These are phyloP conservation scores for Drosophila nigrodunni DNA, from an alignment of 1,140 invertebrate species.

Conservation along the genomic window DNA sequence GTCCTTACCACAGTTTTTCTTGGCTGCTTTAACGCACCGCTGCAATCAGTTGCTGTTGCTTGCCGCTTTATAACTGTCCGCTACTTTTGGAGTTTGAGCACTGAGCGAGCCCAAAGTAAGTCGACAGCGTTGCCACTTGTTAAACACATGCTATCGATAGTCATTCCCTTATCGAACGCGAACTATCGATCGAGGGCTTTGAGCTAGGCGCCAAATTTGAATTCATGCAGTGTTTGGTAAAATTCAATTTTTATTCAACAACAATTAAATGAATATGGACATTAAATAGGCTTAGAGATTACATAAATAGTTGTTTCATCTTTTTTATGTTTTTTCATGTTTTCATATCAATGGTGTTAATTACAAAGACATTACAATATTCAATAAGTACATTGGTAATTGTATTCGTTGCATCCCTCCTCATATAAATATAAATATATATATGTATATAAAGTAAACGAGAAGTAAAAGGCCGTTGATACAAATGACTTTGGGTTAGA, in stretches of 20 bases:
- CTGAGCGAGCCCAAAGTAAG: background rate
- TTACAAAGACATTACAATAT: slow-evolving; percentile 62
- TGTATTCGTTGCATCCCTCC: slow-evolving; percentile 77
- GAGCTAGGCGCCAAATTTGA: slow-evolving; percentile 20
- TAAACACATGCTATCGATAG: slow-evolving; percentile 22
- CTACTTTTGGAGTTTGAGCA: slow-evolving; percentile 2
- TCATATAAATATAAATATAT: slow-evolving; percentile 46
- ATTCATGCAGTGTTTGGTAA: slow-evolving; percentile 46
- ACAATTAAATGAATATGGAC: slow-evolving; percentile 80
- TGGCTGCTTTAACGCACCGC: background rate
- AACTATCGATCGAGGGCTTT: slow-evolving; percentile 13
- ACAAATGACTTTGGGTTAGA: slow-evolving; percentile 82
- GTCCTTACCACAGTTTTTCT: slow-evolving; percentile 24
- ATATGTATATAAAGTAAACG: slow-evolving; percentile 71
- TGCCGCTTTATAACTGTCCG: slow-evolving; percentile 42
- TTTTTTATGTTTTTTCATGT: slow-evolving; percentile 8
- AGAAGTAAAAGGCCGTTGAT: slow-evolving; percentile 80
- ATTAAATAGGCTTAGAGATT: slow-evolving; percentile 80
- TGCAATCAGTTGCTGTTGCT: slow-evolving; percentile 25
- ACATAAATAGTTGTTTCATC: slow-evolving; percentile 69
- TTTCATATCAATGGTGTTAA: slow-evolving; percentile 34
- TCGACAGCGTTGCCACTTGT: slow-evolving; percentile 26
- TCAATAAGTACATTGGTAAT: slow-evolving; percentile 79
- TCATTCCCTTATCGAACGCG: background rate
- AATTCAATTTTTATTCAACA: slow-evolving; percentile 80